Evolutionary conservation across 2,888 invertebrate genomes (phyloP).

Genomic region (Plagodis pulveraria): DNA sequence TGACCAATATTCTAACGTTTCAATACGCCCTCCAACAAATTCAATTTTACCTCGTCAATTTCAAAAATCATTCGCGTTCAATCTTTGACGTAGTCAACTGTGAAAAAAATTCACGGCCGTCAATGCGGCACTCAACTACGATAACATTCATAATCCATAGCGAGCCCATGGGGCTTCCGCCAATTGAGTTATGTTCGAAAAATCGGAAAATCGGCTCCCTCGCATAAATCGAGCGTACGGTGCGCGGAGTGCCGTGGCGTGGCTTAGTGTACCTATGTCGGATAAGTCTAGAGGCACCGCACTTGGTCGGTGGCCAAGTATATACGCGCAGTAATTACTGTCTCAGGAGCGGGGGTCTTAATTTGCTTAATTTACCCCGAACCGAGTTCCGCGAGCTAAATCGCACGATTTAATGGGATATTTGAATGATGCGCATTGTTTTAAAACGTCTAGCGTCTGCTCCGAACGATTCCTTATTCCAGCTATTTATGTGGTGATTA

Average conservation of each 20-base stretch:
- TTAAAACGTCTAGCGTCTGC: slow-evolving; percentile 68
- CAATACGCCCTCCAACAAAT: slow-evolving; percentile 7
- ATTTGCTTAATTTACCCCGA: slow-evolving; percentile 81
- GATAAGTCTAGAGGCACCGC: slow-evolving; percentile 42
- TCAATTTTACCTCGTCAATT: slow-evolving; percentile 6
- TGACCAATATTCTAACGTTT: background rate
- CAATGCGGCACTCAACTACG: slow-evolving; percentile 51
- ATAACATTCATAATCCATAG: slow-evolving; percentile 68
- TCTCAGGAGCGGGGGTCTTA: slow-evolving; percentile 76
- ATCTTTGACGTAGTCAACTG: slow-evolving; percentile 26
- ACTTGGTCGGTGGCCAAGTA: slow-evolving; percentile 76
- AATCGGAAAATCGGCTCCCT: slow-evolving; percentile 62
- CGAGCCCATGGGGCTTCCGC: slow-evolving; percentile 57
- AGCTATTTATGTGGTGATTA: slow-evolving; percentile 37
- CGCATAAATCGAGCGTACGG: slow-evolving; percentile 52
- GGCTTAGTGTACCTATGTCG: slow-evolving; percentile 13
- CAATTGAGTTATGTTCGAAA: slow-evolving; percentile 62
- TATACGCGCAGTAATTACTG: slow-evolving; percentile 76
- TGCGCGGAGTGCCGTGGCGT: slow-evolving; percentile 33
- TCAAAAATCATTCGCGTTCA: slow-evolving; percentile 26
- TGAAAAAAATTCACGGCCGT: slow-evolving; percentile 44
- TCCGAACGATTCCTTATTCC: slow-evolving; percentile 56
- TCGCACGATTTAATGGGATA: slow-evolving; percentile 78
- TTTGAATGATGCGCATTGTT: slow-evolving; percentile 79
- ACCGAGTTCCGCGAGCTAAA: slow-evolving; percentile 69